A percentile compares a stretch with the other conserved stretches of the same genome.
phyloP scores from a whole-genome alignment of 2,888 invertebrate species.

The Stegophylla sp. region DNA sequence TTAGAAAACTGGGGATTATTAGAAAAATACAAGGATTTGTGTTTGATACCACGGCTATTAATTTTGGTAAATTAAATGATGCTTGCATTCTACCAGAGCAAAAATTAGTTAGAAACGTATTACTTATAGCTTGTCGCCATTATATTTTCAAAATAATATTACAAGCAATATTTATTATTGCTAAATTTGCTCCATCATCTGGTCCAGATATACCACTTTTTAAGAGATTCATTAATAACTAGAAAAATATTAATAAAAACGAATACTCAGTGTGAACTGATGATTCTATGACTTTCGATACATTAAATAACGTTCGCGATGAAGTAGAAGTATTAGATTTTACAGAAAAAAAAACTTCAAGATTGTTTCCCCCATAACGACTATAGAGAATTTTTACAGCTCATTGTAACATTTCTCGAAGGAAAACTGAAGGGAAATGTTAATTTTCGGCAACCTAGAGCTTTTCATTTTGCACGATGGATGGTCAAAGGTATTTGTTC shows the following conservation, averaged over 20 bases:
- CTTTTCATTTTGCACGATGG: background rate
- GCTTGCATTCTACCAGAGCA: constrained; percentile 29
- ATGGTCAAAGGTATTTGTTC: background rate
- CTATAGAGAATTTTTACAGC: constrained; percentile 22
- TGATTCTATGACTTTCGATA: constrained; percentile 16
- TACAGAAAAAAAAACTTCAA: constrained; percentile 14
- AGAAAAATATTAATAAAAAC: constrained; percentile 32
- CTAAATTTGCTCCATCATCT: constrained; percentile 19
- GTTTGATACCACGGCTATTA: constrained; percentile 22
- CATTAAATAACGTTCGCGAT: constrained; percentile 19
- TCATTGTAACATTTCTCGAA: constrained; percentile 14
- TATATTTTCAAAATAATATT: constrained; percentile 15
- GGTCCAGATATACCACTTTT: constrained; percentile 8
- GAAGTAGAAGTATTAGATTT: constrained; percentile 11
- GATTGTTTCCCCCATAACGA: constrained; percentile 15
- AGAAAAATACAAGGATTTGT: constrained; percentile 28
- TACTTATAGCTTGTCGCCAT: background rate
- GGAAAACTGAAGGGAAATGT: background rate
- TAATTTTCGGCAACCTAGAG: background rate
- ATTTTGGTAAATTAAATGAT: too few relatives aligned
- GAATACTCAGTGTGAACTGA: constrained; percentile 9
- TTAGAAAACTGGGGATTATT: constrained; percentile 17
- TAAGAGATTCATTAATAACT: constrained; percentile 19
- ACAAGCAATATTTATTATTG: background rate
- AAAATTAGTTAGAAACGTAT: constrained; percentile 9